Evolutionary conservation across 2,888 invertebrate species (phyloP), one percentile per base, ranked within the genome.

Genomic region (Ectropis crepuscularia): DNA sequence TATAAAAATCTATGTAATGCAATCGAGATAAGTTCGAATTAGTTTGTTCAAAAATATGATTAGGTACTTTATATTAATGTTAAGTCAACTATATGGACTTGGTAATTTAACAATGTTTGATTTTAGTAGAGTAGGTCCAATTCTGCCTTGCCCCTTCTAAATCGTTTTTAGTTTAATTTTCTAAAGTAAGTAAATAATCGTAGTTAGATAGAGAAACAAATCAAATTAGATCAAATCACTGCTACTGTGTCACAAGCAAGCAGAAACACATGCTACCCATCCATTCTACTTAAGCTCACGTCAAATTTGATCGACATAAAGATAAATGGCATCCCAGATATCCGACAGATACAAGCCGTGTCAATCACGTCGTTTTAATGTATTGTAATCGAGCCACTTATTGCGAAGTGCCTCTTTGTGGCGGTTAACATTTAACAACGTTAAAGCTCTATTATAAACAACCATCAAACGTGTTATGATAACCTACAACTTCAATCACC

Each of bases 361-460:
- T 87, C 87, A 86, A 87, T 87, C 87, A 85, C 64, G 70, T 74
- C 68, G 69, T 67, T 71, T 70, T 80, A 77, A 76, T 75, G 77
- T 78, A 78, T 81, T 85, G 80, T 82, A 78, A 77, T 79, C 73
- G 73, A 73, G 75, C 70, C 81, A 79, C 77, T 77, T 79, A 77
- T 72, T 74, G 75, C 69, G 69, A 76, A 78, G 72, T 73, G 69
- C 69, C 70, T 74, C 73, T 66, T 77, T 76, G 74, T 77, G 70
- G 71, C 65, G 60, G 60, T 70, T 64, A 63, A 59, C 71, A 69
- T 71, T 69, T 75, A 68, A 73, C 68, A 42, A 7, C 39, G 46
- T 51, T 50, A 16, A 57, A 53, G 63, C 61, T 63, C 41, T 58
- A 16, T 50, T 42, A 58, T 58, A 50, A 50, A 47, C 47, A 43